Percentiles rank a stretch among this genome's conserved stretches.
These are phyloP conservation scores for Gymnoscopelus microlampas DNA, from an alignment of 2,797 vertebrate species.

Conservation along the genomic window DNA sequence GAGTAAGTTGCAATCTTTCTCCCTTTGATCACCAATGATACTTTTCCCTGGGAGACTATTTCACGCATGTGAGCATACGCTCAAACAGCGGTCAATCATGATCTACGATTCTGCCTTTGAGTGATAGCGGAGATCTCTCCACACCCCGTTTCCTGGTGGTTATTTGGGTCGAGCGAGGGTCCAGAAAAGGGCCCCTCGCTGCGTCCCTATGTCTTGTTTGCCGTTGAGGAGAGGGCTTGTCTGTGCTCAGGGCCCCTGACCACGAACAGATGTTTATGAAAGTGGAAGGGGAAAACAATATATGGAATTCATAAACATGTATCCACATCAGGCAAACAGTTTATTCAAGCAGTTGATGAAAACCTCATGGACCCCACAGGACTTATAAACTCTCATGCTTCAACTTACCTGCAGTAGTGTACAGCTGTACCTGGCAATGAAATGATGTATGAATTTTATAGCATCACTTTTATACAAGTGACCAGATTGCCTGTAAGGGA, in stretches of 20 bases:
- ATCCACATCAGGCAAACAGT: constrained; percentile 60
- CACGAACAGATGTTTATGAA: constrained; percentile 69
- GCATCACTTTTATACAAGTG: constrained; percentile 32
- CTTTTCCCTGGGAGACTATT: constrained; percentile 57
- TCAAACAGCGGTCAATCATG: constrained; percentile 49
- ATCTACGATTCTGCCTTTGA: constrained; percentile 44
- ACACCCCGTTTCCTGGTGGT: constrained; percentile 41
- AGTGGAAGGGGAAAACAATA: constrained; percentile 58
- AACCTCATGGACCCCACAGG: constrained; percentile 33
- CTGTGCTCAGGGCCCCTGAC: constrained; percentile 48
- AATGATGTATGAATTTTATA: constrained; percentile 46
- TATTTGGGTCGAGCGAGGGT: constrained; percentile 28
- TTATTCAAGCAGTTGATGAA: constrained; percentile 55
- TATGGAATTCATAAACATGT: constrained; percentile 70
- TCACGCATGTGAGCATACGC: constrained; percentile 31
- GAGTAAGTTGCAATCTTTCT: constrained; percentile 17
- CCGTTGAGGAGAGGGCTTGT: constrained; percentile 21
- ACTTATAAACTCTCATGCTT: constrained; percentile 50
- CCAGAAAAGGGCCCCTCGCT: constrained; percentile 53
- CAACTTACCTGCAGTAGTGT: constrained; percentile 52
- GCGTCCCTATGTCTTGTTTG: constrained; percentile 39
- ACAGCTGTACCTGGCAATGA: constrained; percentile 42
- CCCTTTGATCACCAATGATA: constrained; percentile 63
- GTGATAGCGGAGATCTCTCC: constrained; percentile 40
- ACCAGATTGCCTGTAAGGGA: constrained; percentile 34